Evolutionary conservation across 2,888 invertebrate genomes (phyloP), one percentile per base, ranked within the genome.

Genomic region (Lithophane socia): DNA sequence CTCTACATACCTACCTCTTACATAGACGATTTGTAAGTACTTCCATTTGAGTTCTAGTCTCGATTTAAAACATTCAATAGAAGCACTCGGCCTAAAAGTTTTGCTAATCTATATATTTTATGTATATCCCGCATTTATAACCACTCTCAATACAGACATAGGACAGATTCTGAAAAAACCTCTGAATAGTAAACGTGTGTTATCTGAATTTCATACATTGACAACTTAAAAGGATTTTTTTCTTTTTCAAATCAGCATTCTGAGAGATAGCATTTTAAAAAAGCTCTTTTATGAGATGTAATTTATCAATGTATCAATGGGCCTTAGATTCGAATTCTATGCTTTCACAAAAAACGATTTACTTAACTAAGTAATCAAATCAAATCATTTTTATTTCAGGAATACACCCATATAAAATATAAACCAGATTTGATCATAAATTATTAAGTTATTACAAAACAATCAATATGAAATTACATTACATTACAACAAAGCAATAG

Each of bases 261-360:
- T 58, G 58, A 73, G 47, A 52, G 21, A 47, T 75, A 60, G 12
- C 61, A 61, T 67, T 56, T 29, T 73, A 58, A 42, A 49, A 7
- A 13, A 60, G 21, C 47, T 66, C 18, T 52, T 67, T 24, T 44
- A 52, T 4, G n/a, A 37, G 1, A 82, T 37, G 29, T 67, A 16
- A 52, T 76, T 76, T 61, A 56, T 72, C 24, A 60, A 81, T 78
- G 52, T 70, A 60, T 67, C 42, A 66, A 61, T 60, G 24, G 52
- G 9, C 21, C 13, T 49, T 60, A 42, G 54, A 9, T 54, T 29
- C 7, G 47, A 61, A 13, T 42, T 54, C 3, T 37, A 63, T 37
- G 16, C 13, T 65, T 60, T 74, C 3, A 74, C n/a, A 5, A 5
- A 21, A 37, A n/a, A 37, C 37, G 12, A 58, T 49, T 49, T 49